These are phyloP conservation scores for Clavelina lepadiformis DNA, from an alignment of 23 tunicate genomes.

Conservation along the genomic window DNA sequence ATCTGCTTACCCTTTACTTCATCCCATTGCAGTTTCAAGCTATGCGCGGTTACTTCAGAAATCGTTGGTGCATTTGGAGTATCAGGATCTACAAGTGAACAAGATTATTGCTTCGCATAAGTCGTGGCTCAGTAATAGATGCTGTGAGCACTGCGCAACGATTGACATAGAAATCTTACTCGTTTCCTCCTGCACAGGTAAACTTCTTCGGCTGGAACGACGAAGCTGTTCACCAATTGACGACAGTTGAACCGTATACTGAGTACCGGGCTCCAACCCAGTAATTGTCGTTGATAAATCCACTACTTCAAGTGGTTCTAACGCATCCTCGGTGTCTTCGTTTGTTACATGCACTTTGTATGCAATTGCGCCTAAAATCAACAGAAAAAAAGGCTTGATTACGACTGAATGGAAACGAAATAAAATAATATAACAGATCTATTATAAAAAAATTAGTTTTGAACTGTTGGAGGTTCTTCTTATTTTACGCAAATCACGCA, in stretches of 20 bases:
- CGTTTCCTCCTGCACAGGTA: slow-evolving; percentile 42
- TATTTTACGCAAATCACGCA: too few relatives aligned
- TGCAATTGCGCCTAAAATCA: too few relatives aligned
- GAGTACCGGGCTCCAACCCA: slow-evolving; percentile 41
- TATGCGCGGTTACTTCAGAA: slow-evolving; percentile 21
- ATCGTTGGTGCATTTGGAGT: slow-evolving; percentile 48
- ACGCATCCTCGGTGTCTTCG: slow-evolving; percentile 24
- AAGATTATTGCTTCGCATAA: neutral
- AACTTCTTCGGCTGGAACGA: slow-evolving; percentile 10
- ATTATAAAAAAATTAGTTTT: too few relatives aligned
- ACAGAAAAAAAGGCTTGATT: too few relatives aligned
- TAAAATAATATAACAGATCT: too few relatives aligned
- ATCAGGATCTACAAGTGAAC: slow-evolving; percentile 29
- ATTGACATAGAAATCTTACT: slow-evolving; percentile 16
- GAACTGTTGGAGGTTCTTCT: too few relatives aligned
- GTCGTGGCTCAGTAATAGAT: neutral
- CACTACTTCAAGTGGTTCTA: slow-evolving; percentile 1
- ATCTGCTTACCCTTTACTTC: slow-evolving; percentile 42
- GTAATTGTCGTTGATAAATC: too few relatives aligned
- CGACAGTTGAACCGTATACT: slow-evolving; percentile 36
- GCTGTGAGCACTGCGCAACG: neutral
- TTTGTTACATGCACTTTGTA: too few relatives aligned
- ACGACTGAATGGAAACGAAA: too few relatives aligned
- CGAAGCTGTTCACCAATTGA: slow-evolving; percentile 41
- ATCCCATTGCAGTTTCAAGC: slow-evolving; percentile 38